Base-by-base conservation (phyloP, 2,888 invertebrate genomes). In the Eurois occulta region DNA sequence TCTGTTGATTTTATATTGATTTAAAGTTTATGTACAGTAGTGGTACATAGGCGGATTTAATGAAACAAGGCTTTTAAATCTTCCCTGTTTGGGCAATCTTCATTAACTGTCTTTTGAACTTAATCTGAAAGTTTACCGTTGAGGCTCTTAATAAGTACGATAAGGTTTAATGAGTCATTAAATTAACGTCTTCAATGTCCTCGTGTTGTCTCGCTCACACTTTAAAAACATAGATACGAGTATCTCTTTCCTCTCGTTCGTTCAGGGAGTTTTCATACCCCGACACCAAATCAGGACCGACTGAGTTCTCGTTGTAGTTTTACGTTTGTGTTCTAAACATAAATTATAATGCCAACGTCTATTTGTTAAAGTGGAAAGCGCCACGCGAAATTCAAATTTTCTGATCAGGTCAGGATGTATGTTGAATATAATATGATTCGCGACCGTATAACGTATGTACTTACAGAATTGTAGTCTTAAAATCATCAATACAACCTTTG, bases 141-240 rank as follows among this genome's bases (percentile, higher is more conserved):
- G 62, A 78, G 65, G 52, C 58, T 60, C 71, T 79, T 78, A 71
- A 72, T 77, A 69, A 76, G 72, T 67, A 43, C 67, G 68, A 82
- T 72, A 75, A 80, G 66, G 74, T 80, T 81, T 85, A 80, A 78
- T 78, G 78, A 73, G 55, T 70, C 68, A 77, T 74, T 72, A 80
- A 78, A 71, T 78, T 74, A 73, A 75, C 60, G 41, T 66, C 43
- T 78, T 64, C 32, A 65, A 62, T 64, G 60, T 70, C 75, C 68
- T 87, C 77, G 16, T 35, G 13, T 60, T 67, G 74, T 84, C 41
- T 68, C 74, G 4, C 13, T 83, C 35, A 21, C 69, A 58, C 67
- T 13, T 58, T 1, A 13, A 32, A 13, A 24, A 64, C 24, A 71
- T 28, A 64, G 21, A 52, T 62, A 65, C 60, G 48, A 32, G 28